phyloP scores from a whole-genome alignment of 2,113 vertebrate genomes.

The Muntiacus reevesi region DNA sequence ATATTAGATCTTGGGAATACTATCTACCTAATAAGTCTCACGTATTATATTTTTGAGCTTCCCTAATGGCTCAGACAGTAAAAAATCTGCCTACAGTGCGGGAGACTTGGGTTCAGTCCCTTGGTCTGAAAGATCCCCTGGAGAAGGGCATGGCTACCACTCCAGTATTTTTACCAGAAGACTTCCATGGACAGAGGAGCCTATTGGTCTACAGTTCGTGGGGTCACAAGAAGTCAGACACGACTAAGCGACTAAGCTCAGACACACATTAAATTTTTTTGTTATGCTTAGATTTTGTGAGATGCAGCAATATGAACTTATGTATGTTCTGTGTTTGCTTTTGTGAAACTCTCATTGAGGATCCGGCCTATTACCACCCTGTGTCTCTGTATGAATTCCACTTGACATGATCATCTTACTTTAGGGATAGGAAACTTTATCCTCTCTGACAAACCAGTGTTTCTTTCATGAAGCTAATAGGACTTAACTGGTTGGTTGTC shows the following conservation, averaged over 20 bases:
- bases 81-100: background rate
- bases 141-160: background rate
- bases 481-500: background rate
- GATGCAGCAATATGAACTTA: background rate
- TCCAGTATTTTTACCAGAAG: background rate
- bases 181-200: background rate
- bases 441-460: background rate
- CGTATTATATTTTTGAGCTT: constrained; percentile 9
- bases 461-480: background rate
- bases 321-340: background rate
- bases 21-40: background rate
- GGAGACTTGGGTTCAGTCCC: background rate
- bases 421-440: background rate
- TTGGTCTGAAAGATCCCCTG: background rate
- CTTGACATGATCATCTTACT: background rate
- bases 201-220: background rate
- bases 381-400: background rate
- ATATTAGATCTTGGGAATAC: background rate
- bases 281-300: background rate
- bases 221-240: background rate
- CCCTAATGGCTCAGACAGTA: background rate
- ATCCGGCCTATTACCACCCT: background rate
- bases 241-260: background rate
- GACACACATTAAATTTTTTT: background rate
- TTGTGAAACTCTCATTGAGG: background rate